Base-by-base conservation (phyloP, 2,888 invertebrate species). In the Erynnis tages region DNA sequence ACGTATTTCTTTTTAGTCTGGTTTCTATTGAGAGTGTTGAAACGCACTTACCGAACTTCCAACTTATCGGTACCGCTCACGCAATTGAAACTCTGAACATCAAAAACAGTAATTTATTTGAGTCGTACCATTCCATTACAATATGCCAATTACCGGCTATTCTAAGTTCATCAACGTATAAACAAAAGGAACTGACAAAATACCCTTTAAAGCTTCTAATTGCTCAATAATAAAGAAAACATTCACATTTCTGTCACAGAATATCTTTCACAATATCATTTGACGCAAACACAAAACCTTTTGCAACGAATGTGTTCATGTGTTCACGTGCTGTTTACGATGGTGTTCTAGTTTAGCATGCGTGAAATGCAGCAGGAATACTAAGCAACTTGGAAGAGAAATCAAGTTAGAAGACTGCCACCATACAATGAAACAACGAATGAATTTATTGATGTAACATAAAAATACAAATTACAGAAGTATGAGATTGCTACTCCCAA, bases 311-410 rank as follows among this genome's bases (percentile, higher is more conserved):
- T 25, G 25, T 14, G 40, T 40, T 40, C n/a, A 10, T 30, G 30
- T 30, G 30, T 71, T 66, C 67, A 70, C 66, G 65, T 71, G 56
- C 66, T 62, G 63, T 69, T 73, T 71, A 64, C 57, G 57, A 63
- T 65, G 67, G 54, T 52, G 53, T 54, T 56, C 58, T 66, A 30
- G 17, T 19, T 43, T 10, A 19, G 2, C 16, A 16, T 11, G 37
- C 19, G 11, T 37, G 37, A 37, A 37, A 37, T 37, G 21, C n/a
- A 7, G n/a, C 5, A 21, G 7, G 19, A 37, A 37, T 37, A n/a
- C 34, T 16, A 34, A 34, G n/a, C 17, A 34, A 5, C 4, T 32
- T 32, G 32, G n/a, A 34, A 34, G 34, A 17, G 34, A 34, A 34
- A 34, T 17, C 16, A 11, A 5, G 8, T 13, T 7, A 5, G 30